These are phyloP conservation scores for Solea senegalensis DNA, from an alignment of 2,113 vertebrate species.

Conservation along the genomic window DNA sequence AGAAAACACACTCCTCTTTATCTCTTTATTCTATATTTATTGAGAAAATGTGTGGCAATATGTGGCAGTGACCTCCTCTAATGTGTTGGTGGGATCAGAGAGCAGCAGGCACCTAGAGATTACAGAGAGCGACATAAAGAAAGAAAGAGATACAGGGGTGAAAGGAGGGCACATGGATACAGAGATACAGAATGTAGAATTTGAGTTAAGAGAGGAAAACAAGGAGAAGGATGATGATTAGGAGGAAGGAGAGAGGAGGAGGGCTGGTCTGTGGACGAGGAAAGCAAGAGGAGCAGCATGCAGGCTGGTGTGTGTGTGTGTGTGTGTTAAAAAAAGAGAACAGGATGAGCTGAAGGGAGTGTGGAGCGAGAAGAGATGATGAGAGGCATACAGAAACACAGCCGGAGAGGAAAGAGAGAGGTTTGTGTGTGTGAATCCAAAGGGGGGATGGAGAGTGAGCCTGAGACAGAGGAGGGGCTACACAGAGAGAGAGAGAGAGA, in stretches of 20 bases:
- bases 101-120: constrained; percentile 46
- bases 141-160: constrained; percentile 9
- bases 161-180: constrained; percentile 43
- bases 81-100: constrained; percentile 47
- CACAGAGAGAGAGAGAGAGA: constrained; percentile 48
- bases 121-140: constrained; percentile 16
- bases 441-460: constrained; percentile 57
- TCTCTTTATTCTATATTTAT: no score
- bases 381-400: constrained; percentile 64
- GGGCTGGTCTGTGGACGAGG: constrained; percentile 35
- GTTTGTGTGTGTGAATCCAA: constrained; percentile 34
- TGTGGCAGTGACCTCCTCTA: constrained; percentile 12
- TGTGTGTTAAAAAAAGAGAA: constrained; percentile 29
- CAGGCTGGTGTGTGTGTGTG: constrained; percentile 23
- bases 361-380: constrained; percentile 46
- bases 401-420: constrained; percentile 62
- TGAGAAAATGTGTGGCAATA: no score
- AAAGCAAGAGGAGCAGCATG: constrained; percentile 41
- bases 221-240: constrained; percentile 11
- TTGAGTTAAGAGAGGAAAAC: constrained; percentile 23
- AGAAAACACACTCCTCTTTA: constrained; percentile 10
- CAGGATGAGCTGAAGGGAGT: constrained; percentile 64
- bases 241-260: constrained; percentile 15
- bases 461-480: constrained; percentile 65
- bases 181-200: constrained; percentile 38